Base-by-base conservation (phyloP, 2,797 vertebrate genomes). In the Coregonus sp. region DNA sequence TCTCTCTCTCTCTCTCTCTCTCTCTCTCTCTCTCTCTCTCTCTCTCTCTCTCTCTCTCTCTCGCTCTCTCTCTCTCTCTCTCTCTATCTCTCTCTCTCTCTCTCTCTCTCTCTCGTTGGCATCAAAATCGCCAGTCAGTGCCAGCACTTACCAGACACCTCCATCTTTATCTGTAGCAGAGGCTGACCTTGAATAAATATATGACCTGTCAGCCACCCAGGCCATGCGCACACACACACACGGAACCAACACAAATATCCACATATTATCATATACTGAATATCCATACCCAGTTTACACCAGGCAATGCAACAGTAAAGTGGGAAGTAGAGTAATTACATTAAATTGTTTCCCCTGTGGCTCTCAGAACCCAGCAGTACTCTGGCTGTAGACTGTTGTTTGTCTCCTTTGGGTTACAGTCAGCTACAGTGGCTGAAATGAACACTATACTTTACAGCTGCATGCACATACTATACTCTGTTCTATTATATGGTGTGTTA, bases 121-220 rank as follows among this genome's bases (percentile, higher is more conserved):
- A 92, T 84, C 74, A 75, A 75, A 75, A 31, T 75, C 74, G 50
- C 5, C 86, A 82, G 85, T 85, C 66, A 91, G 90, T 89, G 87
- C 85, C 83, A 81, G 90, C 84, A 88, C 25, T 25, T 25, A 87
- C 83, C 78, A 70, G 84, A 90, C 82, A 82, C 84, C 78, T 81
- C 76, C 47, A 77, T 86, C 74, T 89, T 88, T 79, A 88, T 87
- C 84, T 86, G 82, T 80, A 88, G 67, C 84, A 80, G 75, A 84
- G 78, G 77, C 85, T 84, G 82, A 91, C 90, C 89, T 91, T 75
- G 85, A 82, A 81, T 73, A 87, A 89, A 89, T 86, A 86, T 85
- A 84, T 78, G 82, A 87, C 82, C 86, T 82, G 83, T 85, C 78
- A 89, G 73, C 59, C 68, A 20, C 35, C 40, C 40, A 47, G 40